Evolutionary conservation across 2,888 invertebrate genomes (phyloP).

Genomic region (Eupeodes latifasciatus): DNA sequence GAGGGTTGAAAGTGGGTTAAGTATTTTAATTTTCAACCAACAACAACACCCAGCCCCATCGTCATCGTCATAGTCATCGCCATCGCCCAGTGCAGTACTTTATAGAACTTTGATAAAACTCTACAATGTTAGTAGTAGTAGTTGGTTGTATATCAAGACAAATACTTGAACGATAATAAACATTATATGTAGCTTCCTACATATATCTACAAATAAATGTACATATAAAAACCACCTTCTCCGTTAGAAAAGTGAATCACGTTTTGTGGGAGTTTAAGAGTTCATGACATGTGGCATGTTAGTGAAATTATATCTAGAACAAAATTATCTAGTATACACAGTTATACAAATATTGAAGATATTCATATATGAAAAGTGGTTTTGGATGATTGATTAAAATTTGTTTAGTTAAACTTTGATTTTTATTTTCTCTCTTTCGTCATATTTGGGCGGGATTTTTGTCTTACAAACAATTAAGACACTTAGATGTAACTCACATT

Average conservation of each 20-base stretch:
- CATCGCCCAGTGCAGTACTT: constrained; percentile 1
- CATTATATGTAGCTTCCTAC: background rate
- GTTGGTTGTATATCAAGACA: background rate
- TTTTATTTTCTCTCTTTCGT: no score
- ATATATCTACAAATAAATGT: no score
- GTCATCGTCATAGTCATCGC: no score
- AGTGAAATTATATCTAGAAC: background rate
- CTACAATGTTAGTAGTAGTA: constrained; percentile 1
- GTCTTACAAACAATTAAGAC: no score
- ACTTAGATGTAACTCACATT: no score
- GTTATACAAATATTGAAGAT: no score
- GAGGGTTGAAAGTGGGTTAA: constrained; percentile 36
- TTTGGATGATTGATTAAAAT: no score
- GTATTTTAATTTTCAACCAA: constrained; percentile 31
- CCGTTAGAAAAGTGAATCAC: constrained; percentile 6
- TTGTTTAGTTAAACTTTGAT: no score
- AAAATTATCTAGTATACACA: background rate
- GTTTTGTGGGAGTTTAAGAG: constrained; percentile 11
- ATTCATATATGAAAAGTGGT: no score
- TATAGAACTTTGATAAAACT: constrained; percentile 23
- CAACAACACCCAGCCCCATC: background rate
- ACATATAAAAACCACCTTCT: no score
- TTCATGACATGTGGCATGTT: constrained; percentile 33
- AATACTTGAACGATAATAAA: constrained; percentile 15
- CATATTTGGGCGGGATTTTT: no score